Base-by-base conservation (phyloP, 2,797 vertebrate species). In the Syngnathus acus region DNA sequence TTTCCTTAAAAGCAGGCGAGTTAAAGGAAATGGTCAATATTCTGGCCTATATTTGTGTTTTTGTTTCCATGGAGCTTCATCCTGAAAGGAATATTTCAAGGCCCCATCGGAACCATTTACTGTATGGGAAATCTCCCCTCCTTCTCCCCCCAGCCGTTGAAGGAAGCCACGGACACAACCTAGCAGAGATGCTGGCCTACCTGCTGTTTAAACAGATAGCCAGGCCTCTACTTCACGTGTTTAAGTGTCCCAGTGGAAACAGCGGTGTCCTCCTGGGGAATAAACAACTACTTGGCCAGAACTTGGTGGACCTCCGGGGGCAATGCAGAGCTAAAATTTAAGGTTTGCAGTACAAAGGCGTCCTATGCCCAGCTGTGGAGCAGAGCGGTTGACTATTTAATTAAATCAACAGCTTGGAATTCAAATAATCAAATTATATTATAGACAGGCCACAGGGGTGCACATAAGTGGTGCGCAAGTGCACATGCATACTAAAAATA, bases 181-280 rank as follows among this genome's bases (percentile, higher is more conserved):
- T 76, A 72, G 65, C 80, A 83, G 78, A 74, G 73, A 65, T 76
- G 72, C 83, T 77, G 78, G 80, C 80, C 85, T 87, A 88, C 88
- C 88, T 89, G 87, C 86, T 89, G 83, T 90, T 90, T 82, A 86
- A 90, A 88, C 84, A 89, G 88, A 90, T 88, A 85, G 78, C 72
- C 64, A 73, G 82, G 72, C 67, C 74, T 86, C 79, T 73, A 82
- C 81, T 83, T 89, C 76, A 84, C 78, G 86, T 72, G 80, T 86
- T 87, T 87, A 83, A 87, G 81, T 81, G 80, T 87, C 78, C 82
- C 77, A 80, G 63, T 2, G 79, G 80, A 82, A 69, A 67, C 73
- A 74, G 78, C 67, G 69, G 42, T 53, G 73, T 68, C 80, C 85
- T 82, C 86, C 72, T 70, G 85, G 85, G 88, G 83, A 84, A 84